These are phyloP conservation scores for Lasioglossum marginatum DNA, from an alignment of 2,888 invertebrate species.

Conservation along the genomic window DNA sequence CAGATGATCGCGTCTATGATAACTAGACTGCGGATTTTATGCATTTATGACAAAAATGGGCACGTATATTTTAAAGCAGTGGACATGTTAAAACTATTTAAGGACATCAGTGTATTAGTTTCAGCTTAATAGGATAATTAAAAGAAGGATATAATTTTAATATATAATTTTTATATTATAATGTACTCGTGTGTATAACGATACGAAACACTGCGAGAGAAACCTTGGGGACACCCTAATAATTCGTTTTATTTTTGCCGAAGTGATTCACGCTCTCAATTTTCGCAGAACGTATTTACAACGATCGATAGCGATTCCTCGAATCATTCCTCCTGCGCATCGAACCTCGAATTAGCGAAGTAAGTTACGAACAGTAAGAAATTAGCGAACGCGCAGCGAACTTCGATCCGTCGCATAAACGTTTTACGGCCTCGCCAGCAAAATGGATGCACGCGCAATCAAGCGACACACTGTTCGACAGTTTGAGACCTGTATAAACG, in stretches of 20 bases:
- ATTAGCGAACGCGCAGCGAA: constrained; percentile 54
- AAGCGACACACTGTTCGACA: constrained; percentile 63
- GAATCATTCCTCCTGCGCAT: too few species aligned
- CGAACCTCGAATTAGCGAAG: not conserved
- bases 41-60: too few species aligned
- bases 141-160: too few species aligned
- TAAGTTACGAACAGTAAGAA: constrained; percentile 21
- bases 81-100: too few species aligned
- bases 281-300: not conserved
- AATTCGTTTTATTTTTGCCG: not conserved
- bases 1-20: too few species aligned
- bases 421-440: constrained; percentile 52
- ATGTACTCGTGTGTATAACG: too few species aligned
- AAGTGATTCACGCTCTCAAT: not conserved
- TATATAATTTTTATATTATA: too few species aligned
- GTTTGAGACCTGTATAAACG: constrained; percentile 51
- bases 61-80: too few species aligned
- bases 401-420: constrained; percentile 56
- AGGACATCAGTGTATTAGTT: too few species aligned
- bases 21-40: too few species aligned
- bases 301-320: not conserved
- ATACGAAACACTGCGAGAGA: not conserved
- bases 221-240: not conserved
- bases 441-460: constrained; percentile 67
- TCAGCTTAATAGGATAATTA: too few species aligned